These are phyloP conservation scores for Sinocyclocheilus anshuiensis DNA, from an alignment of 2,113 vertebrate genomes.

Conservation along the genomic window DNA sequence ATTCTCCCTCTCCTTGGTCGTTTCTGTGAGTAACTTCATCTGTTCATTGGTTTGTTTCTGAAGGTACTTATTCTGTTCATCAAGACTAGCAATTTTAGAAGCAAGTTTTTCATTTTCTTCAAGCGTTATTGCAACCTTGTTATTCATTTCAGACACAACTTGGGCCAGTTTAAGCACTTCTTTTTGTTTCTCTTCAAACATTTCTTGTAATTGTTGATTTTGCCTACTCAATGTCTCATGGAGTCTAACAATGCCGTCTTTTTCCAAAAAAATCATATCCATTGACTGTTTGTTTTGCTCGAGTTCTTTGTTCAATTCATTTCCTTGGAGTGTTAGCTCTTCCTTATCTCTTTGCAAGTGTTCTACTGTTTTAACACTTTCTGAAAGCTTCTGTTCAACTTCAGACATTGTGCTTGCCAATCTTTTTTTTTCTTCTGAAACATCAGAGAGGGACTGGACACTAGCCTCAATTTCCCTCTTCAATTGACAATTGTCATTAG, in stretches of 20 bases:
- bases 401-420: slow-evolving; percentile 66
- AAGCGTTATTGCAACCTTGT: slow-evolving; percentile 12
- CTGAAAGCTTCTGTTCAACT: slow-evolving; percentile 63
- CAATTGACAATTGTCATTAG: slow-evolving; percentile 71
- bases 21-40: background rate
- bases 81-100: slow-evolving; percentile 37
- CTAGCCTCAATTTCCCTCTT: slow-evolving; percentile 66
- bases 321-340: slow-evolving; percentile 62
- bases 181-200: slow-evolving; percentile 48
- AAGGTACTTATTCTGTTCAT: slow-evolving; percentile 20
- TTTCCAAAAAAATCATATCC: slow-evolving; percentile 72
- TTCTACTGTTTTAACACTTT: slow-evolving; percentile 64
- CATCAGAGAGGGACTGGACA: slow-evolving; percentile 59
- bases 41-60: slow-evolving; percentile 31
- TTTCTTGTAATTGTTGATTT: slow-evolving; percentile 47
- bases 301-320: slow-evolving; percentile 68
- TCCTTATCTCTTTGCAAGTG: slow-evolving; percentile 73
- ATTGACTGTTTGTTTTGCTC: slow-evolving; percentile 69
- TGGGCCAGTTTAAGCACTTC: slow-evolving; percentile 32
- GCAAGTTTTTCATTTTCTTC: slow-evolving; percentile 45
- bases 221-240: slow-evolving; percentile 65
- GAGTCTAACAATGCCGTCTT: slow-evolving; percentile 71
- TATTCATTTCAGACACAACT: slow-evolving; percentile 37
- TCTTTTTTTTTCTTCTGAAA: slow-evolving; percentile 64
- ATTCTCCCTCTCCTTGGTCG: slow-evolving; percentile 12